These are phyloP conservation scores for Ochlodes sylvanus DNA, from an alignment of 2,888 invertebrate species.

Conservation along the genomic window DNA sequence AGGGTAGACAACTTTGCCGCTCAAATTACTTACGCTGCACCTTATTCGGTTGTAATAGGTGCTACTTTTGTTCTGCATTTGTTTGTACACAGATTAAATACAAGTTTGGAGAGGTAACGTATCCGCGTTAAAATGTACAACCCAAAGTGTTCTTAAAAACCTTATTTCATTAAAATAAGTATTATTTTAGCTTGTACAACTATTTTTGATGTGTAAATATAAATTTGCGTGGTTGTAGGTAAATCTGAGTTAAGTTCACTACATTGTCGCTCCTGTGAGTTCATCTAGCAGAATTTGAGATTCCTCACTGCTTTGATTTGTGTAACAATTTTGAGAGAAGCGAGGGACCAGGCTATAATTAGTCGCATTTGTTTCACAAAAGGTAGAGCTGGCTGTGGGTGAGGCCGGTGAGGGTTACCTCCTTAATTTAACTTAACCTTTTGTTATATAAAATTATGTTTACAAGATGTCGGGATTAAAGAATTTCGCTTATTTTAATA, in stretches of 20 bases:
- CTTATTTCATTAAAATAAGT: constrained; percentile 20
- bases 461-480: too few relatives aligned
- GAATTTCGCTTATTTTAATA: too few relatives aligned
- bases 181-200: constrained; percentile 40
- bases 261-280: constrained; percentile 68
- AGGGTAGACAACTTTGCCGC: constrained; percentile 7
- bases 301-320: constrained; percentile 68
- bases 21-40: not conserved
- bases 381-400: constrained; percentile 4
- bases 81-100: constrained; percentile 1
- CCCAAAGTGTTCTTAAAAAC: not conserved
- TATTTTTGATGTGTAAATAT: constrained; percentile 18
- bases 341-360: constrained; percentile 31
- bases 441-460: not conserved
- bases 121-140: constrained; percentile 2
- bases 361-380: constrained; percentile 30
- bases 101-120: constrained; percentile 20
- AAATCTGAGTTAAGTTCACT: constrained; percentile 59
- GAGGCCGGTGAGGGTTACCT: constrained; percentile 26
- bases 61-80: not conserved
- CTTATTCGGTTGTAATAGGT: constrained; percentile 4
- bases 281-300: constrained; percentile 40
- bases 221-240: constrained; percentile 37
- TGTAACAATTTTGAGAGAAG: constrained; percentile 59
- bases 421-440: not conserved